Evolutionary conservation across 2,888 invertebrate genomes (phyloP).

Genomic region (Myathropa florea): DNA sequence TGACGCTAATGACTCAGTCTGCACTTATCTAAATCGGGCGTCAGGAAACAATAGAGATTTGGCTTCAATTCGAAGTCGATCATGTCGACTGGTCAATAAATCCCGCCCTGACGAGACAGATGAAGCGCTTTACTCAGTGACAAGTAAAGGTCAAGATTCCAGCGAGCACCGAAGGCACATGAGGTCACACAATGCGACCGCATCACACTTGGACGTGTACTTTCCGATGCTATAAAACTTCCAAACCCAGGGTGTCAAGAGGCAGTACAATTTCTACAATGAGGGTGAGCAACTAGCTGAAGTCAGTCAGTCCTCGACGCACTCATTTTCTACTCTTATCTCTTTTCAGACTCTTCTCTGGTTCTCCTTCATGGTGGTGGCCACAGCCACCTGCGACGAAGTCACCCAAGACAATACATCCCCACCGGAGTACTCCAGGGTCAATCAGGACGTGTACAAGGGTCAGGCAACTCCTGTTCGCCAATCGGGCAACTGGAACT

Average conservation of each 20-base stretch:
- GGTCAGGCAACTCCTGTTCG: neutral
- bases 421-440: constrained; percentile 3
- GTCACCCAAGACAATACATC: neutral
- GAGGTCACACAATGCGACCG: neutral
- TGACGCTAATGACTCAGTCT: neutral
- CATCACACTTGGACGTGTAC: no score
- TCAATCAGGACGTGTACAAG: neutral
- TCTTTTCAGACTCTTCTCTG: neutral
- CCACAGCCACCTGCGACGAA: neutral
- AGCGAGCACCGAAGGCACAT: neutral
- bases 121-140: neutral
- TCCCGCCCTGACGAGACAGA: neutral
- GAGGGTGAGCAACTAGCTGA: constrained; percentile 14
- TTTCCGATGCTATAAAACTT: constrained; percentile 12
- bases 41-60: neutral
- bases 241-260: neutral
- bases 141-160: neutral
- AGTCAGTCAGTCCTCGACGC: neutral
- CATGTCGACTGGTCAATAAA: neutral
- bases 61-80: neutral
- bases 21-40: neutral
- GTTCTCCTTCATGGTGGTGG: neutral
- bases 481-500: neutral
- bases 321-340: no score
- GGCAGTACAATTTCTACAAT: constrained; percentile 31